Evolutionary conservation across 2,113 vertebrate species (phyloP).

Genomic region (Hydropotes inermis): DNA sequence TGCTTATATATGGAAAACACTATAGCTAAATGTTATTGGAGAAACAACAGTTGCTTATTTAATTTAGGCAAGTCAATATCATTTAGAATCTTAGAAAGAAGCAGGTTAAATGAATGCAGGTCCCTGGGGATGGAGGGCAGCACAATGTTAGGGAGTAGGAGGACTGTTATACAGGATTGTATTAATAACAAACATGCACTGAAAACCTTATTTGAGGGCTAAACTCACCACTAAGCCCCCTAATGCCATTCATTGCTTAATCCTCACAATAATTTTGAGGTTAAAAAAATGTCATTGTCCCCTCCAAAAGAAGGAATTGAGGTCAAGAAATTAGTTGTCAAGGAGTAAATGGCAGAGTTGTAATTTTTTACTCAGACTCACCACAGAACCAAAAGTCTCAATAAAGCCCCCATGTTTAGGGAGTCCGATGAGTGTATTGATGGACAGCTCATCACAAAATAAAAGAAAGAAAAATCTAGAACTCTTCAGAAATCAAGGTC

Average conservation of each 20-base stretch:
- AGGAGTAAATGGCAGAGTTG: background rate
- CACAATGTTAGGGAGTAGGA: background rate
- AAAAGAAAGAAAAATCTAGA: background rate
- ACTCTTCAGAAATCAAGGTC: background rate
- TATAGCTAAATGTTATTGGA: slow-evolving; percentile 1
- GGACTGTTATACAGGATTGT: background rate
- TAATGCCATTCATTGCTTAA: background rate
- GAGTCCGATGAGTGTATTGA: background rate
- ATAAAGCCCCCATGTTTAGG: background rate
- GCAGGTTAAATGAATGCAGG: background rate
- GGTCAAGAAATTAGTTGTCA: background rate
- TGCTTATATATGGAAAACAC: background rate
- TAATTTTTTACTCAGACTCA: background rate
- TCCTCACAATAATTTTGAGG: background rate
- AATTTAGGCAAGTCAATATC: background rate
- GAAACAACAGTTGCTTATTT: background rate
- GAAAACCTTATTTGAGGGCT: background rate
- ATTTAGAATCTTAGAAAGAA: background rate
- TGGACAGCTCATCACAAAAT: background rate
- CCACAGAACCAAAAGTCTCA: background rate
- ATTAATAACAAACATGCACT: background rate
- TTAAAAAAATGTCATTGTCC: background rate
- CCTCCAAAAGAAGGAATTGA: background rate
- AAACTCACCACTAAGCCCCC: background rate
- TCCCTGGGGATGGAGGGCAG: background rate